Percentiles rank a stretch among this genome's conserved stretches.
phyloP scores from a whole-genome alignment of 2,797 vertebrate genomes.

The Ibycter americanus region DNA sequence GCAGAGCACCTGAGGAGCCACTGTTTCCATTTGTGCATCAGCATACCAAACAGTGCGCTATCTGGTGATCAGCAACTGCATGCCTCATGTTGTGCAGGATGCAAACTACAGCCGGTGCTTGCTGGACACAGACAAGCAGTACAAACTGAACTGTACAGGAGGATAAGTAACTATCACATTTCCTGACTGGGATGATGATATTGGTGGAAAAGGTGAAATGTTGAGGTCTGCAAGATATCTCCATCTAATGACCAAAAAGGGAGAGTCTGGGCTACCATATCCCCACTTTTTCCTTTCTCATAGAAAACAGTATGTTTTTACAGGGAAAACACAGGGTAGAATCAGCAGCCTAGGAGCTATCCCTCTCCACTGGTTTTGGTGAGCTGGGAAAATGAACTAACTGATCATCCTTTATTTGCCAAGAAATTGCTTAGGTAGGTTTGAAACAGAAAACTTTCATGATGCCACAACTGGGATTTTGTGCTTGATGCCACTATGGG shows the following conservation, averaged over 20 bases:
- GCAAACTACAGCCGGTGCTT: neutral
- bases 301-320: neutral
- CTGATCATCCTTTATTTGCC: neutral
- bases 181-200: neutral
- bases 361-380: neutral
- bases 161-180: neutral
- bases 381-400: neutral
- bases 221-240: neutral
- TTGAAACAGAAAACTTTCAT: neutral
- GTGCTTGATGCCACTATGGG: neutral
- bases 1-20: neutral
- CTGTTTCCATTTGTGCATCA: neutral
- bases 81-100: accelerated
- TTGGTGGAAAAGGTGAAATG: neutral
- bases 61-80: neutral
- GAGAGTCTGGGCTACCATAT: neutral
- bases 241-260: neutral
- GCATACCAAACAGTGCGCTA: neutral
- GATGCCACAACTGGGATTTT: neutral
- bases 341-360: neutral
- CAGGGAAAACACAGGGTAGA: neutral
- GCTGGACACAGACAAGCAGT: neutral
- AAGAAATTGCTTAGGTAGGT: neutral
- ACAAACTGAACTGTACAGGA: neutral
- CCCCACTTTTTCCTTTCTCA: neutral